These are phyloP conservation scores for Amblyornis subalaris DNA, from an alignment of 2,113 vertebrate genomes.

Conservation along the genomic window DNA sequence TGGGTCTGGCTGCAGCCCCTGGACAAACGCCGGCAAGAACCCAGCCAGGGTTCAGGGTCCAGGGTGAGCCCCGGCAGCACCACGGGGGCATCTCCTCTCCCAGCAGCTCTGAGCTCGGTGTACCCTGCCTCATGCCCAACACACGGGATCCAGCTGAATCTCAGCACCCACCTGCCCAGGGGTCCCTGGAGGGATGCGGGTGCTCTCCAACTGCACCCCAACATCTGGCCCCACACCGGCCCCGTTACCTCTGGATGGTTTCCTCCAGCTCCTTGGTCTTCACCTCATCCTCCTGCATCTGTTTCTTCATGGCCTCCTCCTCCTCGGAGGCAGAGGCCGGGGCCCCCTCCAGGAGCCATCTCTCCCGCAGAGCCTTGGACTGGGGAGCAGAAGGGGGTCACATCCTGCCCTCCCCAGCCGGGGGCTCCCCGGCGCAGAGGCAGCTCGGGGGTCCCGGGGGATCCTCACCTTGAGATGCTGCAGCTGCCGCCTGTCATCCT, in stretches of 20 bases:
- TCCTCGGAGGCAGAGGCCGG: constrained; percentile 79
- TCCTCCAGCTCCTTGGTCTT: constrained; percentile 84
- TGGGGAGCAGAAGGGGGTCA: constrained; percentile 48
- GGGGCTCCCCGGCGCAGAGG: neutral
- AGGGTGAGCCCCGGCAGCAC: neutral
- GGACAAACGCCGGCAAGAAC: neutral
- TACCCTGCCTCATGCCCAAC: neutral
- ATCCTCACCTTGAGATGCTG: constrained; percentile 87
- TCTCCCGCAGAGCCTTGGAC: constrained; percentile 90
- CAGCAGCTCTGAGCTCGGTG: neutral
- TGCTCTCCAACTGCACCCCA: neutral
- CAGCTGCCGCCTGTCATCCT: constrained; percentile 84
- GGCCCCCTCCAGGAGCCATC: constrained; percentile 92
- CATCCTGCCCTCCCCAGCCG: rapidly evolving
- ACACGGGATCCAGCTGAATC: rapidly evolving
- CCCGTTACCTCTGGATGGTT: constrained; percentile 81
- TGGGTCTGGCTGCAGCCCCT: neutral
- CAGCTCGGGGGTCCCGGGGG: rapidly evolving
- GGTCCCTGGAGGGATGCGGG: rapidly evolving
- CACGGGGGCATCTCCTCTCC: rapidly evolving
- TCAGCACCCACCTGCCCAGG: neutral
- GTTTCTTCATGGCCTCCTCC: constrained; percentile 78
- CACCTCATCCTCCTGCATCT: constrained; percentile 84
- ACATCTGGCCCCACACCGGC: rapidly evolving
- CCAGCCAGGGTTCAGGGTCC: neutral